Conservation (phyloP, 1,140 invertebrate species). For the Callitettix versicolor region DNA sequence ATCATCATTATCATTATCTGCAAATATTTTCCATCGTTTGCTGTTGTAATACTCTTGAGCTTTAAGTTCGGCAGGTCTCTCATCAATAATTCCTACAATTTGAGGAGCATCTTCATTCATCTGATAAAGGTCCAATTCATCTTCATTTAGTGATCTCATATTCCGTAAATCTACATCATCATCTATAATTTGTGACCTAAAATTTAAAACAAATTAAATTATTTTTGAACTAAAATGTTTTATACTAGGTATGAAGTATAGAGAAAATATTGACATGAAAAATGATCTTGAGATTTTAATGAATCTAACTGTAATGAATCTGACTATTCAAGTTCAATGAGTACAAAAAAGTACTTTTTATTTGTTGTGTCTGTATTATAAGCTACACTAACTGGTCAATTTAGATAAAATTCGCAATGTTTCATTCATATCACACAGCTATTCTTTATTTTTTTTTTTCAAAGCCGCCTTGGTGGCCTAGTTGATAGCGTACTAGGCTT, state of each 20-base stretch:
- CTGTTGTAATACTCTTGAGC: slow-evolving; percentile 48
- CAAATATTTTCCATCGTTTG: slow-evolving; percentile 62
- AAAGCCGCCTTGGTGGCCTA: too few species aligned
- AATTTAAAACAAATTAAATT: slow-evolving; percentile 29
- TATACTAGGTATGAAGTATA: neutral
- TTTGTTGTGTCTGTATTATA: slow-evolving; percentile 20
- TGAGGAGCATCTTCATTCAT: slow-evolving; percentile 76
- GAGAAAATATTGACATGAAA: neutral
- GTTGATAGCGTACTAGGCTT: too few species aligned
- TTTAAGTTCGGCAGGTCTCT: slow-evolving; percentile 58
- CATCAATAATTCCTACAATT: slow-evolving; percentile 83
- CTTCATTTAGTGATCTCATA: slow-evolving; percentile 46
- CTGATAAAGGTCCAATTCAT: slow-evolving; percentile 55
- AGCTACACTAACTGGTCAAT: neutral
- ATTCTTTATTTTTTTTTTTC: too few species aligned
- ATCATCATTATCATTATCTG: slow-evolving; percentile 31
- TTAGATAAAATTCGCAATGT: too few species aligned
- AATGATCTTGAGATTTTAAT: neutral
- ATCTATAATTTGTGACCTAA: slow-evolving; percentile 78
- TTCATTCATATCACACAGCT: too few species aligned
- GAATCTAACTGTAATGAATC: neutral
- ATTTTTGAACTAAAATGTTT: neutral
- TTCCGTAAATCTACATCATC: slow-evolving; percentile 66
- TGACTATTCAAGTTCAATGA: neutral
- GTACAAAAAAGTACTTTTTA: neutral